Evolutionary conservation across 2,888 invertebrate genomes (phyloP), one percentile per base, ranked within the genome.

Genomic region (Epinotia nisella): DNA sequence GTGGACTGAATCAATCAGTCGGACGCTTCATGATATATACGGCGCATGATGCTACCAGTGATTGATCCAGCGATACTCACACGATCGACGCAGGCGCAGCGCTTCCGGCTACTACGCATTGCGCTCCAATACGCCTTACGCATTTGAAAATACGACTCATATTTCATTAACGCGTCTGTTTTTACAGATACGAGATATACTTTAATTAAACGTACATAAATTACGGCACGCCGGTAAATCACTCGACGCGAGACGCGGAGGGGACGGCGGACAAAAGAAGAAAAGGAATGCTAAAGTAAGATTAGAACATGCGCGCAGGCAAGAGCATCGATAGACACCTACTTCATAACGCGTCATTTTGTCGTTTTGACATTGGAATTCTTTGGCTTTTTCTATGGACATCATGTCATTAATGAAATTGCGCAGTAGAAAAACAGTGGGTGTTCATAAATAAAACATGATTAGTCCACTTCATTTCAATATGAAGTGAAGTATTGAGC

Each of bases 151-250:
- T 66, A 66, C 5, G 29, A 21, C 3, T 19, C 11, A 45, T 7
- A 45, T 67, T 61, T 45, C 55, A 11, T n/a, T n/a, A 2, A n/a
- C n/a, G 13, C 11, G 9, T 9, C 11, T n/a, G 53, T 35, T 45
- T 49, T 35, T 21, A 19, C 45, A 45, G 21, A 53, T 49, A 41
- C 29, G n/a, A 24, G 11, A 45, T 71, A 67, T 86, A 88, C 91
- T 92, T 91, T 90, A 92, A 92, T 91, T 91, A 91, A 90, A 90
- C 90, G 83, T 76, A 83, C 88, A 90, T 90, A 90, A 90, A 91
- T 91, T 87, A 91, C 83, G 75, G 70, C 70, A 71, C 75, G 75
- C 76, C 82, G 82, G 84, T 91, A 91, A 90, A 91, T 91, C 91
- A 91, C 85, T 91, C 91, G 85, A 78, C 86, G 80, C 77, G 49